Base-by-base conservation (phyloP, 2,113 vertebrate genomes). In the Hiodon alosoides region DNA sequence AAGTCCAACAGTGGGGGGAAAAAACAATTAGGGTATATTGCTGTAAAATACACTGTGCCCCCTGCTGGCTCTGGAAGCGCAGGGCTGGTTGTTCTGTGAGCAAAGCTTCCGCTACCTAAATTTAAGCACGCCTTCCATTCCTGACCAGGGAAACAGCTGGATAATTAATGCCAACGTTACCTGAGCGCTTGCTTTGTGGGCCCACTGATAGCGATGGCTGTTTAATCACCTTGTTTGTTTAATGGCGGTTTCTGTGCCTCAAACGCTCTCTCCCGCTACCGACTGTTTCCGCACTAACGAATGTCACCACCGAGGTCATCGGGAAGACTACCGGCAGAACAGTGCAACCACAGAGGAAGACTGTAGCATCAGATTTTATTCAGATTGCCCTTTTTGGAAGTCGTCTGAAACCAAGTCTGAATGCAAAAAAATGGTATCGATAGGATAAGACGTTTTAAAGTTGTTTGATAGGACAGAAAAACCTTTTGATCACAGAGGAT, bases 141-240 rank as follows among this genome's bases (percentile, higher is more conserved):
- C 87, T 83, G 80, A 85, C 83, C 88, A 16, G n/a, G 82, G 81
- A 78, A 85, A 86, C 90, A 91, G 89, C 90, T 91, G 89, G 89
- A 90, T 83, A 87, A 87, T 87, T 85, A 87, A 90, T 86, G 87
- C 86, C 86, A 85, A 81, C 73, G 79, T 81, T 78, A 88, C 87
- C 88, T 88, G 85, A 90, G 89, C 84, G 86, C 86, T 87, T 82
- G 86, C 82, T 83, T 87, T 84, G 53, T 62, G 14, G 53, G 62
- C 3, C 73, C 31, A 1, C 46, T 46, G 47, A 54, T n/a, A 47
- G 13, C 54, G 8, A 3, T 55, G 4, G 73, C 4, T 46, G n/a
- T 8, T 66, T 68, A 74, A 74, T 74, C 54, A 67, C 65, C 73
- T 51, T 16, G 64, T 75, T 68, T 75, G 65, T 74, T 74, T 67